Evolutionary conservation across 2,113 vertebrate species (phyloP), one percentile per base, ranked within the genome.

Genomic region (Lipotes vexillifer): DNA sequence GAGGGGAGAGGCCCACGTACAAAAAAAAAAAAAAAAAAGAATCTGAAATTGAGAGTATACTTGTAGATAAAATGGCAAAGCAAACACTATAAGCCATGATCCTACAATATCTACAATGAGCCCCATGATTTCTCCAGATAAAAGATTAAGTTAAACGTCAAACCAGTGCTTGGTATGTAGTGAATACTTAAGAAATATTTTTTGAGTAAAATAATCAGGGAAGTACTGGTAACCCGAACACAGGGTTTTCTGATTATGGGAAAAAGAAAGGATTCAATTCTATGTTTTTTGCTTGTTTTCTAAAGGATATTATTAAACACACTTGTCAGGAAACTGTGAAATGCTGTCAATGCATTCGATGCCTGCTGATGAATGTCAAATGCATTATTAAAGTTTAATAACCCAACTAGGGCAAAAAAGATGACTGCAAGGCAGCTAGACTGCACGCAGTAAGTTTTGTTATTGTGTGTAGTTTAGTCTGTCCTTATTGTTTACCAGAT

Each of bases 321-420:
- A 66, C 29, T 84, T 95, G 71, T 83, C 52, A 82, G 75, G 55
- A 97, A 96, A 72, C 66, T 74, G 38, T 86, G 63, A 95, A 89
- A 88, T 68, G 46, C 38, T 83, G 33, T 68, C 86, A 59, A 38
- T 31, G 44, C 57, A 33, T 88, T 38, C 93, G 59, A 90, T 46
- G 68, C 23, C 38, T 90, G 57, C 74, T 83, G 83, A 86, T 82
- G 71, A 83, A 63, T 71, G 77, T 71, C 55, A 94, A 84, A 13
- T 61, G 8, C 27, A 10, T 83, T 90, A 84, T 85, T 92, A 75
- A 92, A 95, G 29, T 87, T 85, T 95, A 74, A 96, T 74, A 88
- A 85, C 17, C 59, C 11, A 49, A 93, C 90, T 59, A 86, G 29
- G 33, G 46, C 38, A 92, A 75, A 81, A 94, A 65, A 78, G 69